Evolutionary conservation across 2,888 invertebrate genomes (phyloP), one percentile per base, ranked within the genome.

Genomic region (Cryptus armator): DNA sequence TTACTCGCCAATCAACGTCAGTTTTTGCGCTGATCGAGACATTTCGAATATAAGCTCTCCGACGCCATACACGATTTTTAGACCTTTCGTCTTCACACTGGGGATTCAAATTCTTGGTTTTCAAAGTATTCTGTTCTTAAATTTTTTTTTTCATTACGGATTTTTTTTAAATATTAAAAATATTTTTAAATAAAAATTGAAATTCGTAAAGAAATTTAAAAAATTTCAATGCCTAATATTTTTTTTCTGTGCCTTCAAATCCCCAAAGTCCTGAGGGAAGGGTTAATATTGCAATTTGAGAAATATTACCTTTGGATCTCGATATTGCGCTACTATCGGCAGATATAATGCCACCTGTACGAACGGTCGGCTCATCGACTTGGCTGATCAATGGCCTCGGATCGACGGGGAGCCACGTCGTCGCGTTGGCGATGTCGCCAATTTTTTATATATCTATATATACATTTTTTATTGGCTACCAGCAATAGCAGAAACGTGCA

Each of bases 351-450:
- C 32, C 37, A 71, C 59, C 43, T 66, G 59, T 46, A 71, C 43
- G 19, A 66, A 76, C 59, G 72, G 24, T 24, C 24, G 46, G 37
- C 5, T 51, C 62, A 46, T 66, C 71, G 16, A 71, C 79, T 80
- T 88, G 56, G 56, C 89, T 89, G 91, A 91, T 91, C 90, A 91
- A 91, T 91, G 90, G 91, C 89, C 87, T 88, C 89, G 87, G 90
- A 88, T 89, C 88, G 89, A 87, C 89, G 87, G 87, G 88, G 90
- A 89, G 88, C 87, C 90, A 64, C 80, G 88, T 90, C 90, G 89
- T 81, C 87, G 89, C 89, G 89, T 88, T 89, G 89, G 89, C 90
- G 88, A 91, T 91, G 91, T 91, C 90, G 90, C 88, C 87, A 89
- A 89, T 89, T 89, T 89, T 90, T 90, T 91, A 87, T 89, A 89